Conservation (phyloP, 2,888 invertebrate species). For the Lasioglossum leucozonium region DNA sequence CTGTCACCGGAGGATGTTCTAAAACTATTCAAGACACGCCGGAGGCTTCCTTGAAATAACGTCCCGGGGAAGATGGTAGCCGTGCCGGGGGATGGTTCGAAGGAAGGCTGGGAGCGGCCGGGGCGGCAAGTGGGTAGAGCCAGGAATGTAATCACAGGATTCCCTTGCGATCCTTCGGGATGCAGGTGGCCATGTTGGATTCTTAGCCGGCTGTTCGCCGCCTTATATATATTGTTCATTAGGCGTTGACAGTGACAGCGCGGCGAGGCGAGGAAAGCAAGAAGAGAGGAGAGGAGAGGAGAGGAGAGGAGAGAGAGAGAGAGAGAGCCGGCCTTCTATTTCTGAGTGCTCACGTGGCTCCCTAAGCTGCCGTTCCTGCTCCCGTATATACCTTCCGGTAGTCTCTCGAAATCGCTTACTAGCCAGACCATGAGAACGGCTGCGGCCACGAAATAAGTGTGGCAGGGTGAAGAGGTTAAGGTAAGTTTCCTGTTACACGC, state of each 20-base stretch:
- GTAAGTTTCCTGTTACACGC: slow-evolving; percentile 68
- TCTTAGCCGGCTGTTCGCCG: slow-evolving; percentile 79
- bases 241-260: slow-evolving; percentile 79
- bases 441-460: slow-evolving; percentile 68
- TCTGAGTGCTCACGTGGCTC: slow-evolving; percentile 58
- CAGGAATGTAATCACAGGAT: slow-evolving; percentile 84
- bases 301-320: too few relatives aligned
- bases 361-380: slow-evolving; percentile 15
- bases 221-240: slow-evolving; percentile 80
- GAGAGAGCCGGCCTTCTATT: slow-evolving; percentile 62
- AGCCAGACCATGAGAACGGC: slow-evolving; percentile 61
- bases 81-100: slow-evolving; percentile 27
- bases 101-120: slow-evolving; percentile 35
- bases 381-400: slow-evolving; percentile 40
- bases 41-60: slow-evolving; percentile 65
- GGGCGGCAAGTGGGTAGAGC: slow-evolving; percentile 66
- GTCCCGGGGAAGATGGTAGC: slow-evolving; percentile 43
- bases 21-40: slow-evolving; percentile 70
- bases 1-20: slow-evolving; percentile 63
- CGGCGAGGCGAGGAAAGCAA: slow-evolving; percentile 24
- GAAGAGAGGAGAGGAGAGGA: neutral
- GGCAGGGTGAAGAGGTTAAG: slow-evolving; percentile 68
- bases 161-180: slow-evolving; percentile 83
- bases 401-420: slow-evolving; percentile 61
- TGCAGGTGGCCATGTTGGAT: slow-evolving; percentile 82